Percentiles rank a stretch among this genome's conserved stretches.
phyloP scores from a whole-genome alignment of 2,113 vertebrate genomes.

The Verasper variegatus region DNA sequence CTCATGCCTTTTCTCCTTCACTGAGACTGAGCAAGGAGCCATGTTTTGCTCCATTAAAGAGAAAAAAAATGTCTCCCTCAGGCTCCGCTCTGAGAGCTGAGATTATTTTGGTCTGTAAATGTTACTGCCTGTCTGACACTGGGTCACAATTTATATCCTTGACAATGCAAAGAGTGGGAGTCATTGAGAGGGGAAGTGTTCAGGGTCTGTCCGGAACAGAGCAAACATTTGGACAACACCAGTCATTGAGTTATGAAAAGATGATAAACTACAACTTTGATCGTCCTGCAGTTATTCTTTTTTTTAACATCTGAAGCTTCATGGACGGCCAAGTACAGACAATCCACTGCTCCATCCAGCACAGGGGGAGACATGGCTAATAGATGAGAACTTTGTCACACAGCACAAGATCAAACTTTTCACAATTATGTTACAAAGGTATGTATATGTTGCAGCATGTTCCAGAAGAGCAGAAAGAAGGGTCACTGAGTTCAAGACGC shows the following conservation, averaged over 20 bases:
- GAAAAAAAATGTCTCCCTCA: conserved; percentile 31
- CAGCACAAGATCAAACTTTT: conserved; percentile 61
- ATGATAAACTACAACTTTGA: conserved; percentile 39
- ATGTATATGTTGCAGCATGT: conserved; percentile 43
- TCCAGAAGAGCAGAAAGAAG: conserved; percentile 21
- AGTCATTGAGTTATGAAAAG: conserved; percentile 46
- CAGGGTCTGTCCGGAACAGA: conserved; percentile 16
- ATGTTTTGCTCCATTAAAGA: conserved; percentile 32
- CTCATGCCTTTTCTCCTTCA: conserved; percentile 60
- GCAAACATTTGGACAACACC: conserved; percentile 59
- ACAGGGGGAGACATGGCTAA: conserved; percentile 23
- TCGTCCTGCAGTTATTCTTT: conserved; percentile 26
- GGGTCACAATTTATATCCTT: conserved; percentile 63
- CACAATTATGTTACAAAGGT: conserved; percentile 64
- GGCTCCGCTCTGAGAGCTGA: conserved; percentile 64
- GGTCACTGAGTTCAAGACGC: conserved; percentile 4
- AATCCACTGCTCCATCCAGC: conserved; percentile 38
- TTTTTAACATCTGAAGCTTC: conserved; percentile 9
- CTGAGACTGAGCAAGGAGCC: conserved; percentile 38
- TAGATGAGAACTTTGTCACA: conserved; percentile 47
- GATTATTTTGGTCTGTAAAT: conserved; percentile 70
- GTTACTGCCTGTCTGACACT: conserved; percentile 58
- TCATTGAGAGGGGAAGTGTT: conserved; percentile 44
- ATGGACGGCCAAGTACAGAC: conserved; percentile 34
- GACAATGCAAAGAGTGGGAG: conserved; percentile 46